Evolutionary conservation across 2,113 vertebrate species (phyloP), one percentile per base, ranked within the genome.

Genomic region (Trichechus manatus): DNA sequence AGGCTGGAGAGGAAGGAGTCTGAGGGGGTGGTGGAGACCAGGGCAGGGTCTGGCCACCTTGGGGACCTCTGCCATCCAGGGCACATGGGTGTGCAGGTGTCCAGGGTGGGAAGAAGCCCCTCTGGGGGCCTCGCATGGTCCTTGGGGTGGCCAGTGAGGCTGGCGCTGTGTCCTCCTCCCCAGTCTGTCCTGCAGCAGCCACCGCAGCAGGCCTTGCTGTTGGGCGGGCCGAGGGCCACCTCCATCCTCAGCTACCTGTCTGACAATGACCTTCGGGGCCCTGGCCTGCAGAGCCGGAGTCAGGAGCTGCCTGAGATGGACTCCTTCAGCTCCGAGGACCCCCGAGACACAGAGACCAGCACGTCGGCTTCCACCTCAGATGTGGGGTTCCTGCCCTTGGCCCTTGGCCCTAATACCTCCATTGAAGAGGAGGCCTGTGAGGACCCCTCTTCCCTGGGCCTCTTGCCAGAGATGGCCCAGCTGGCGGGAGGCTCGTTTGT

Each of bases 191-290:
- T 99, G 87, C 99, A 98, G 70, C 99, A 99, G 93, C 97, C 95
- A 0, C 44, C 17, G 97, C 88, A 98, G 98, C 97, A 93, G 98
- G 98, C 81, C 93, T 61, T 77, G 91, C 44, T 88, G 31, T 94
- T 78, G 87, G 98, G 31, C n/a, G 97, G 83, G 97, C 98, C 77
- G 90, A 97, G 99, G 90, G 53, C 98, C 27, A 97, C 99, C 84
- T 99, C 99, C 87, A 98, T 99, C 90, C 97, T 99, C 97, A 99
- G 99, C 98, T 99, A 99, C 98, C 94, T 99, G 98, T 98, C 99
- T 0, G 98, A 99, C 95, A 98, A 98, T 0, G 98, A 98, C n/a
- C 98, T 98, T 2, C 95, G 3, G 88, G 91, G 75, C 27, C 98
- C 27, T 0, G 96, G 25, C 31, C 96, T 97, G 94, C 97, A 95